These are phyloP conservation scores for Atherinomorus stipes DNA, from an alignment of 2,113 vertebrate species.

Conservation along the genomic window DNA sequence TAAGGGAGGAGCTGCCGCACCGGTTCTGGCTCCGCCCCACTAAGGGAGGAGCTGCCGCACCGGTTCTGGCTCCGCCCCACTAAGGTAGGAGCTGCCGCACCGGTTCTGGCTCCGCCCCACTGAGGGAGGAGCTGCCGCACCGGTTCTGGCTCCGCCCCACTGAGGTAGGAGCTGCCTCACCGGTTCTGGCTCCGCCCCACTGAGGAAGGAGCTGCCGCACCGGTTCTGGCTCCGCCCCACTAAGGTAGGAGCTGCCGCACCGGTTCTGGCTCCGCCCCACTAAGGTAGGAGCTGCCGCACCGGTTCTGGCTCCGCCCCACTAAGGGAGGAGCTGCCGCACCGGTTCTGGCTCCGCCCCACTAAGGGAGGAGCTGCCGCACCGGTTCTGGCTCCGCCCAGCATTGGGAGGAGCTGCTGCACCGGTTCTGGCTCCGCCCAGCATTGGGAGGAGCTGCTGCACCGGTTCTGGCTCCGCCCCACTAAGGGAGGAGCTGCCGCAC, in stretches of 20 bases:
- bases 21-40: too few species aligned
- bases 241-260: rapidly evolving
- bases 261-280: too few species aligned
- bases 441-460: too few species aligned
- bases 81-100: rapidly evolving
- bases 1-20: rapidly evolving
- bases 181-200: too few species aligned
- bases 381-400: rapidly evolving
- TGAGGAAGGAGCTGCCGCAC: too few species aligned
- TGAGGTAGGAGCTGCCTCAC: rapidly evolving
- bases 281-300: too few species aligned
- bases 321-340: rapidly evolving
- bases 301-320: not conserved
- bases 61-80: not conserved
- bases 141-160: not conserved
- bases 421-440: too few species aligned
- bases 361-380: too few species aligned
- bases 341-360: too few species aligned
- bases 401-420: not conserved
- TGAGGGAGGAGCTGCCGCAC: too few species aligned
- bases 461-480: not conserved
- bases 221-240: not conserved
- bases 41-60: too few species aligned
- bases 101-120: too few species aligned
- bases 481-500: rapidly evolving